Conservation (phyloP, 64 coral and sea anemone species). For the Trachythela sp. region DNA sequence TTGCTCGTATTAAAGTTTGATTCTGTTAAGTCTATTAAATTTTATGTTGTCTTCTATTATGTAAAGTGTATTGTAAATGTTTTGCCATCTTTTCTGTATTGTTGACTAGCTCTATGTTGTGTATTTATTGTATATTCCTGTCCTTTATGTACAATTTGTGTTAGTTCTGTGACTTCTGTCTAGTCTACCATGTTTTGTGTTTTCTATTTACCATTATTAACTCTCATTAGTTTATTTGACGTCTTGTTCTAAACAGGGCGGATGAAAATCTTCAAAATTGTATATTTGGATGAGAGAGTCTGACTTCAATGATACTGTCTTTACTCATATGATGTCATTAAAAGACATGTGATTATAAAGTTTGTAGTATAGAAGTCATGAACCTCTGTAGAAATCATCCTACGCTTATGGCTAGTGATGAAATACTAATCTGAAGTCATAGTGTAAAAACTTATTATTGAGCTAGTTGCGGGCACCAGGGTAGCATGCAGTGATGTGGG, state of each 20-base stretch:
- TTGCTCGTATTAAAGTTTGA: no score
- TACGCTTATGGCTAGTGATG: background rate
- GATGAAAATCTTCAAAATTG: background rate
- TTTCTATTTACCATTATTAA: background rate
- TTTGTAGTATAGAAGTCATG: background rate
- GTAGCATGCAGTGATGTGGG: background rate
- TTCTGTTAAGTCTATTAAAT: no score
- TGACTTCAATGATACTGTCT: background rate
- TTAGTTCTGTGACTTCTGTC: no score
- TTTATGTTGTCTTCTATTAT: background rate
- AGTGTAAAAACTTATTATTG: background rate
- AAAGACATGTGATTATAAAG: background rate
- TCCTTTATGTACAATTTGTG: no score
- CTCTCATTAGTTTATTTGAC: background rate
- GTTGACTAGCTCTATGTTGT: background rate
- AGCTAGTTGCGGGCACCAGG: background rate
- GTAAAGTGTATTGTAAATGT: background rate
- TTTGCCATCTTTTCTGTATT: background rate
- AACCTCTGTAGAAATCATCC: background rate
- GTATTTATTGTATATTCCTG: background rate
- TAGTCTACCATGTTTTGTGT: no score
- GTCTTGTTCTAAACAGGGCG: background rate
- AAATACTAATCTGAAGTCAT: background rate
- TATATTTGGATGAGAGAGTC: background rate
- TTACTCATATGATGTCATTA: background rate